Conservation (phyloP, 2,888 invertebrate genomes). For the Drosophila anomalata region DNA sequence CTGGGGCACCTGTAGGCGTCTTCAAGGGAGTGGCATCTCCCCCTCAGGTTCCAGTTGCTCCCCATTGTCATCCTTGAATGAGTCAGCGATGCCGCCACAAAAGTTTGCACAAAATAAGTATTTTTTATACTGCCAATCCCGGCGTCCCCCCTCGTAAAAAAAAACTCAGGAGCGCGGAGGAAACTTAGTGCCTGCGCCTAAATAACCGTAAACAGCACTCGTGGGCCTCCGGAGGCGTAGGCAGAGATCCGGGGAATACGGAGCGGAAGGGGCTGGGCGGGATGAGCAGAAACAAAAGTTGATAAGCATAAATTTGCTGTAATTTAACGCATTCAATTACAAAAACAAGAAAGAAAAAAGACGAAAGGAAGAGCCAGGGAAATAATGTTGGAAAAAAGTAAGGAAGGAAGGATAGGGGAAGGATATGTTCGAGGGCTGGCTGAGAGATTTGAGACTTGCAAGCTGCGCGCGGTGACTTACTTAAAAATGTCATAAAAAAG, state of each 20-base stretch:
- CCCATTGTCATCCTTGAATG: constrained; percentile 52
- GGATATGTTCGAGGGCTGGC: constrained; percentile 8
- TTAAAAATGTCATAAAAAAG: constrained; percentile 72
- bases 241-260: constrained; percentile 18
- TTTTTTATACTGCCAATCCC: constrained; percentile 69
- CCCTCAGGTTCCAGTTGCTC: constrained; percentile 22
- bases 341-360: constrained; percentile 31
- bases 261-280: not conserved
- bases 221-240: constrained; percentile 44
- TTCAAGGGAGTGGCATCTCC: not conserved
- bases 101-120: constrained; percentile 77
- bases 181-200: constrained; percentile 73
- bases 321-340: constrained; percentile 77
- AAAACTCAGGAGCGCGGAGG: constrained; percentile 21
- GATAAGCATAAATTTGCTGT: constrained; percentile 77
- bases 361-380: constrained; percentile 28
- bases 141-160: constrained; percentile 61
- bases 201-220: constrained; percentile 76
- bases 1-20: constrained; percentile 64
- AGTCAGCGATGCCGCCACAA: constrained; percentile 66
- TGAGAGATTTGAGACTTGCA: constrained; percentile 31
- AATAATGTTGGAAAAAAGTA: constrained; percentile 6
- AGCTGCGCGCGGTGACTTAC: constrained; percentile 70
- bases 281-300: constrained; percentile 59
- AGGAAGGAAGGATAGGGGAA: not conserved